Conservation (phyloP, 30 jellyfish, hydroid and myxozoan species). For the Turritopsis dohrnii region DNA sequence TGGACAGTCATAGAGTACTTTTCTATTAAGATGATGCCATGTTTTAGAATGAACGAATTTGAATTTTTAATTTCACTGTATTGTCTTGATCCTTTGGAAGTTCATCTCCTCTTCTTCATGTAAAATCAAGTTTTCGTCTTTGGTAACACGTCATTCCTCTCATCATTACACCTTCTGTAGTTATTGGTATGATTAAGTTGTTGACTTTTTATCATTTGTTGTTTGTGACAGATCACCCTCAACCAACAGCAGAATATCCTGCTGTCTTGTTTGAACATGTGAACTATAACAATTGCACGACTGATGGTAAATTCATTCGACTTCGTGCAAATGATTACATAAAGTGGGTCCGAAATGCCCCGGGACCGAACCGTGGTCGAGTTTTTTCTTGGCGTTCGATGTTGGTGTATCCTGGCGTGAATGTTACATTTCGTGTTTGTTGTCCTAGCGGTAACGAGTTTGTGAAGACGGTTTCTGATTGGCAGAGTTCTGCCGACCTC, state of each 20-base stretch:
- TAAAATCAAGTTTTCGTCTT: too few species aligned
- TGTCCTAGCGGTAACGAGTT: slow-evolving; percentile 94
- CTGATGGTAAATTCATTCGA: slow-evolving; percentile 53
- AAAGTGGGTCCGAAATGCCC: slow-evolving; percentile 29
- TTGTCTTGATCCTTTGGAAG: too few species aligned
- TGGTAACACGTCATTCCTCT: too few species aligned
- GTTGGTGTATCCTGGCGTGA: slow-evolving; percentile 73
- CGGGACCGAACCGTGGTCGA: slow-evolving; percentile 29
- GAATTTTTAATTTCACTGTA: too few species aligned
- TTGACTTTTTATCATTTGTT: background rate
- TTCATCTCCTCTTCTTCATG: too few species aligned
- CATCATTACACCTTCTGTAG: too few species aligned
- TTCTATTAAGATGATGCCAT: too few species aligned
- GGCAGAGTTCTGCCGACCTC: slow-evolving; percentile 68
- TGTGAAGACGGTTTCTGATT: slow-evolving; percentile 38
- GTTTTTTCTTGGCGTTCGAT: slow-evolving; percentile 39
- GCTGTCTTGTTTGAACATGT: slow-evolving; percentile 68
- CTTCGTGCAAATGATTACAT: slow-evolving; percentile 57
- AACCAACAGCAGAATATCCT: slow-evolving; percentile 87
- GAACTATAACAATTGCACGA: slow-evolving; percentile 80
- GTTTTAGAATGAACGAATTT: too few species aligned
- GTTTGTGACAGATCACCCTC: slow-evolving; percentile 65
- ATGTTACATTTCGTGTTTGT: slow-evolving; percentile 86
- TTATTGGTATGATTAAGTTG: too few species aligned
- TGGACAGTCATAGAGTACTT: too few species aligned